phyloP scores from a whole-genome alignment of 1,140 invertebrate genomes.

The Lepidurus couesii region DNA sequence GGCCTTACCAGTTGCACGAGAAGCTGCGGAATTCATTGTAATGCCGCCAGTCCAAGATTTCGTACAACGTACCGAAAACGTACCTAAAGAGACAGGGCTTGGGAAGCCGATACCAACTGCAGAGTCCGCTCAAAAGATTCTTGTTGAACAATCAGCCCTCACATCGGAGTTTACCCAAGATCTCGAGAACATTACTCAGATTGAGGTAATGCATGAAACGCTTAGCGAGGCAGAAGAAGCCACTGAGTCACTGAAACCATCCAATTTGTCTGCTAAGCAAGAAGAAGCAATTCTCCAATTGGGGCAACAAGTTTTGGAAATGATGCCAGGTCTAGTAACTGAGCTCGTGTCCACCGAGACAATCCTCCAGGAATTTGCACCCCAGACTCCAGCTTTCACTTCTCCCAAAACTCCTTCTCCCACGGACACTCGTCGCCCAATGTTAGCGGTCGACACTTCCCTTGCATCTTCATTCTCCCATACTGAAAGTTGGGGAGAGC shows the following conservation, averaged over 20 bases:
- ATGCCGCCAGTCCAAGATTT: not conserved
- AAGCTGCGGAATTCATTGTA: not conserved
- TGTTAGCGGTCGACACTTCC: not conserved
- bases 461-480: not conserved
- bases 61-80: not conserved
- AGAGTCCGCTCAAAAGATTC: not conserved
- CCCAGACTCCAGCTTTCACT: not conserved
- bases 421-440: not conserved
- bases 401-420: not conserved
- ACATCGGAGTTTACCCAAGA: too few relatives aligned
- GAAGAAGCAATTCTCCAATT: conserved; percentile 20
- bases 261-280: not conserved
- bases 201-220: not conserved
- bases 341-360: conserved; percentile 4
- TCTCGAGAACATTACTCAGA: not conserved
- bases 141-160: too few relatives aligned
- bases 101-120: not conserved
- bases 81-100: not conserved
- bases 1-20: not conserved
- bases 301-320: conserved; percentile 23
- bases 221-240: not conserved
- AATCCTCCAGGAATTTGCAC: not conserved
- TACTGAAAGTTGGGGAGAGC: not conserved
- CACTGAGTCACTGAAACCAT: not conserved
- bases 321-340: conserved; percentile 1